phyloP scores from a whole-genome alignment of 2,888 invertebrate species.

The Sceliomorpha sp. region DNA sequence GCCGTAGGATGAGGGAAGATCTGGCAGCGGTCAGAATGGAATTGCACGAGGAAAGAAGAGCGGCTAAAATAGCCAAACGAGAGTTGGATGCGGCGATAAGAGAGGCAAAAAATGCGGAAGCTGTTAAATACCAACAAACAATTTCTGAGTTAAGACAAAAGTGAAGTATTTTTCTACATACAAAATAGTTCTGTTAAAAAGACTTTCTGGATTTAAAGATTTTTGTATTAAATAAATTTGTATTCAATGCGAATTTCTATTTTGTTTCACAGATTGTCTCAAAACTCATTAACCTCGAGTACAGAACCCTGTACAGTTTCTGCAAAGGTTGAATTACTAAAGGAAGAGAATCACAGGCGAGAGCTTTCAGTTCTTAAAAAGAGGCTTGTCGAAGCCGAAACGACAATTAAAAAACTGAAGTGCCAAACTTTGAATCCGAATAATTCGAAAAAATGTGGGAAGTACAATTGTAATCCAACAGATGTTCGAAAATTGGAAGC shows the following conservation, averaged over 20 bases:
- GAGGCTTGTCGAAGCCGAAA: conserved; percentile 68
- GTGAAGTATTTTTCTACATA: no score
- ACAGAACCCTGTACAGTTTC: conserved; percentile 37
- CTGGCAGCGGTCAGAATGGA: conserved; percentile 67
- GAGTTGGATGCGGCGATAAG: conserved; percentile 64
- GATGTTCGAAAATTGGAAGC: conserved; percentile 81
- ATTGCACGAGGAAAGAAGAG: conserved; percentile 68
- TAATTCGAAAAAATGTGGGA: conserved; percentile 41
- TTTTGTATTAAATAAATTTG: no score
- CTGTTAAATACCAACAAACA: conserved; percentile 65
- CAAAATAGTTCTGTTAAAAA: neutral
- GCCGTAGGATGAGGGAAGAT: conserved; percentile 67
- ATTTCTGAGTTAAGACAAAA: conserved; percentile 66
- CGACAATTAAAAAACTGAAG: conserved; percentile 62
- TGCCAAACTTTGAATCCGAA: conserved; percentile 50
- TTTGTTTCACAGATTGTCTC: conserved; percentile 44
- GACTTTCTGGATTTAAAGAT: no score
- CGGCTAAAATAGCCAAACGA: conserved; percentile 65
- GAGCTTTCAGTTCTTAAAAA: conserved; percentile 66
- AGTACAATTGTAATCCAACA: conserved; percentile 22
- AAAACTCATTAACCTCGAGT: conserved; percentile 50
- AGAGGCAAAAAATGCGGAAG: conserved; percentile 63
- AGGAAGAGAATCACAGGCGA: conserved; percentile 67
- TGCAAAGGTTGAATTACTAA: conserved; percentile 61
- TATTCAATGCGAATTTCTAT: no score